Evolutionary conservation across 2,797 vertebrate genomes (phyloP).

Genomic region (Eutrigla gurnardus): DNA sequence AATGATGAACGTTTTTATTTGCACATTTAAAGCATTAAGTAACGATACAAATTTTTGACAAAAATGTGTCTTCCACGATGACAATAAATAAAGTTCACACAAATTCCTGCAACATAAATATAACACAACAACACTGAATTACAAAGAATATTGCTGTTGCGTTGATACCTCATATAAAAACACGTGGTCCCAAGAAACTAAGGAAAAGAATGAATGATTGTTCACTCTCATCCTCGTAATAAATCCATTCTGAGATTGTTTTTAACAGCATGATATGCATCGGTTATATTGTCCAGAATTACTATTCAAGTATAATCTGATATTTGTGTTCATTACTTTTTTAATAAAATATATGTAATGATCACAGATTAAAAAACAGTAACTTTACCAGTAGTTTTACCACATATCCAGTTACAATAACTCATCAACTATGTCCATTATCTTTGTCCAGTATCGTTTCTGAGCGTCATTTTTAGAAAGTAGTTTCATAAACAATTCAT

Average conservation of each 20-base stretch:
- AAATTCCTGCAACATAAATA: constrained; percentile 39
- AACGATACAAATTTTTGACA: constrained; percentile 13
- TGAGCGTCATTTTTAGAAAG: background rate
- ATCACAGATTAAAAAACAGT: constrained; percentile 16
- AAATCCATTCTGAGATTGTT: background rate
- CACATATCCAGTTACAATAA: constrained; percentile 13
- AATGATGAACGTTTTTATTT: constrained; percentile 49
- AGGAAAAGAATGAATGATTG: background rate
- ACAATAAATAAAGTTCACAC: constrained; percentile 55
- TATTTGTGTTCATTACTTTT: constrained; percentile 14
- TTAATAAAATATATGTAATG: background rate
- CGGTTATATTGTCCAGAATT: constrained; percentile 14
- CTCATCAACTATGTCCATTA: constrained; percentile 5
- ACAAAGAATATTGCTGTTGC: constrained; percentile 31
- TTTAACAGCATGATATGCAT: background rate
- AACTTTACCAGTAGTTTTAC: constrained; percentile 19
- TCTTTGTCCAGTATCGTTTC: constrained; percentile 2
- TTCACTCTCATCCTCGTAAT: background rate
- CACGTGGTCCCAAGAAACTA: background rate
- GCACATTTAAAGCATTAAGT: constrained; percentile 48
- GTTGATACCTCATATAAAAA: constrained; percentile 17
- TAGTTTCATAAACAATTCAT: constrained; percentile 9
- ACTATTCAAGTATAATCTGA: constrained; percentile 16
- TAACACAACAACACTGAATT: constrained; percentile 33
- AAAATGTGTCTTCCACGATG: constrained; percentile 26